These are phyloP conservation scores for Achlya flavicornis DNA, from an alignment of 2,888 invertebrate genomes.

Conservation along the genomic window DNA sequence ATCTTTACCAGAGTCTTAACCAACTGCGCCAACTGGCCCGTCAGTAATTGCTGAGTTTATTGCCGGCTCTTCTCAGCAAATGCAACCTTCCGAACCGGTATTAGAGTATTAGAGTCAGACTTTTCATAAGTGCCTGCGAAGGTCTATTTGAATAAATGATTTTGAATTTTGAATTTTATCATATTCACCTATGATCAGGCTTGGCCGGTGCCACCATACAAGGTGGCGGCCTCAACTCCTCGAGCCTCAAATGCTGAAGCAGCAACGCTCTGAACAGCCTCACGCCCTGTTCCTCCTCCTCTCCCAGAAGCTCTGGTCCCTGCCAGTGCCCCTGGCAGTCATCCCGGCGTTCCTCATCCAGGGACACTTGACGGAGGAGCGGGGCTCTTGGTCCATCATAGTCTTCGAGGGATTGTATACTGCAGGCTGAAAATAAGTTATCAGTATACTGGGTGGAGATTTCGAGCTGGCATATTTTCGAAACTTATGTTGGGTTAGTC, in stretches of 20 bases:
- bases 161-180: too few species aligned
- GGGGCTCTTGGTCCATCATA: constrained; percentile 75
- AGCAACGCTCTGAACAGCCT: constrained; percentile 77
- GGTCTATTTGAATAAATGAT: too few species aligned
- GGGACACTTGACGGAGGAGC: constrained; percentile 72
- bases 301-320: constrained; percentile 67
- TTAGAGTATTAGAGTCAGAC: too few species aligned
- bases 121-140: too few species aligned
- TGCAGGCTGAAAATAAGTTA: constrained; percentile 59
- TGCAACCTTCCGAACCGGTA: too few species aligned
- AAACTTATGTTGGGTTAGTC: too few species aligned
- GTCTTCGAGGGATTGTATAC: constrained; percentile 75
- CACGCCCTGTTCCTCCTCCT: constrained; percentile 77
- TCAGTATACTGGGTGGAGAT: too few species aligned
- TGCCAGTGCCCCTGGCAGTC: constrained; percentile 81
- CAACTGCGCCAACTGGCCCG: too few species aligned
- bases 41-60: too few species aligned
- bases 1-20: too few species aligned
- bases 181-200: constrained; percentile 70
- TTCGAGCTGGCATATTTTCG: too few species aligned
- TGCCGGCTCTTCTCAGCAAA: too few species aligned
- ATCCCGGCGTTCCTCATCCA: constrained; percentile 77
- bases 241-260: constrained; percentile 71
- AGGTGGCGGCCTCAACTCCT: constrained; percentile 72
- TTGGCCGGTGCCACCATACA: constrained; percentile 69